Evolutionary conservation across 2,113 vertebrate genomes (phyloP), one percentile per base, ranked within the genome.

Genomic region (Callipepla californica): DNA sequence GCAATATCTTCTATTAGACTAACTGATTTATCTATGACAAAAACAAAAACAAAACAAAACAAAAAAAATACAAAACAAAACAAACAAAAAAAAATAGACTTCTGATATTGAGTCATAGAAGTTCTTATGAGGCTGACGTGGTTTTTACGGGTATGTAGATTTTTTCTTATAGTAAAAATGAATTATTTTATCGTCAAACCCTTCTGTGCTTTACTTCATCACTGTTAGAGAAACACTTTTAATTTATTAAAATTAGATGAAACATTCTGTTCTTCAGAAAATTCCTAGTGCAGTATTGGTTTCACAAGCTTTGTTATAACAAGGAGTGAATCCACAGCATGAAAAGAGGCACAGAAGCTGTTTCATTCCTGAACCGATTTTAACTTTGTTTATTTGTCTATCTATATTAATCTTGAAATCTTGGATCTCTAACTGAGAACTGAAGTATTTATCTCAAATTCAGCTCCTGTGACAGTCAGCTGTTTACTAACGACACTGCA

Each of bases 21-120:
- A 75, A 40, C 5, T 62, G 5, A 58, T 51, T 18, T 0, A 1
- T 28, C 13, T 40, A 7, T 13, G 18, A 15, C 59, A 58, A 58
- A 75, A 63, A 68, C 36, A 36, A 36, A 36, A 36, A 36, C 40
- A 40, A 40, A 40, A 40, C 40, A 40, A 11, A 40, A 47, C 16
- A 47, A 48, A n/a, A n/a, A n/a, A n/a, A n/a, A n/a, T n/a, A n/a
- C n/a, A n/a, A n/a, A n/a, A n/a, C n/a, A n/a, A n/a, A n/a, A 48
- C 17, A 48, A 48, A 20, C 19, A 48, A 28, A 25, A 74, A 68
- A 73, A 7, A 0, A 0, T 8, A 62, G 16, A 2, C 50, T 44
- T 51, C 51, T 26, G 19, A 55, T 61, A 18, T 14, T 40, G 5
- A 50, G 11, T 8, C 9, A 10, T 5, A 53, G 53, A 62, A 84